Evolutionary conservation across 2,113 vertebrate species (phyloP).

Genomic region (Cathartes aura): DNA sequence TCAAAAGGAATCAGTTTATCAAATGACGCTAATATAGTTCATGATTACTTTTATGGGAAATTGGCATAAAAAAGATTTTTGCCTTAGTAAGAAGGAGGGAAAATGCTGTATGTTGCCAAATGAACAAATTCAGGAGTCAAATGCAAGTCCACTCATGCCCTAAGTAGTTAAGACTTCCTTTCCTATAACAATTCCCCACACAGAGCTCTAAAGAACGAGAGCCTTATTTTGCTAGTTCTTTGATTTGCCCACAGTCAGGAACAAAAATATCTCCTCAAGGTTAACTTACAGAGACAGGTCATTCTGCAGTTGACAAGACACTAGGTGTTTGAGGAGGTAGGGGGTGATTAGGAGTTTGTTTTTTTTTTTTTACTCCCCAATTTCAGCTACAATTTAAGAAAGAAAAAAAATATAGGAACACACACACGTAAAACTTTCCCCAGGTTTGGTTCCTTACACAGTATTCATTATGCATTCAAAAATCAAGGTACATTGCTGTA

Average conservation of each 20-base stretch:
- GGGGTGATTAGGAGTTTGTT: background rate
- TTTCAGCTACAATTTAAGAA: background rate
- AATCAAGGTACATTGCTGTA: background rate
- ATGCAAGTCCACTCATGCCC: background rate
- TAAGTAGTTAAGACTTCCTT: background rate
- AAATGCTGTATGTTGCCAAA: background rate
- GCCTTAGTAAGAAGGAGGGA: background rate
- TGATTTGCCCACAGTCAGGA: background rate
- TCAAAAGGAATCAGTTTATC: background rate
- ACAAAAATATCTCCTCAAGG: background rate
- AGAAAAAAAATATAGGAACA: background rate
- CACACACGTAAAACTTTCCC: background rate
- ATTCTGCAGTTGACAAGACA: background rate
- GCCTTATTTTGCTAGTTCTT: background rate
- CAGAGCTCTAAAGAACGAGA: background rate
- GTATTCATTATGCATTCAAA: background rate
- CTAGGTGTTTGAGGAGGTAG: background rate
- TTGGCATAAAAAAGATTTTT: background rate
- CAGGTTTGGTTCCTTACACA: background rate
- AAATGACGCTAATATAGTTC: background rate
- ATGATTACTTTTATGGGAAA: background rate
- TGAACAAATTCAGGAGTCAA: background rate
- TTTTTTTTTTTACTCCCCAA: background rate
- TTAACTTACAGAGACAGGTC: background rate
- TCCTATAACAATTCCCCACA: background rate